Percentiles rank a stretch among this genome's conserved stretches.
These are phyloP conservation scores for Thripadectes ignobilis DNA, from an alignment of 2,797 vertebrate species.

Conservation along the genomic window DNA sequence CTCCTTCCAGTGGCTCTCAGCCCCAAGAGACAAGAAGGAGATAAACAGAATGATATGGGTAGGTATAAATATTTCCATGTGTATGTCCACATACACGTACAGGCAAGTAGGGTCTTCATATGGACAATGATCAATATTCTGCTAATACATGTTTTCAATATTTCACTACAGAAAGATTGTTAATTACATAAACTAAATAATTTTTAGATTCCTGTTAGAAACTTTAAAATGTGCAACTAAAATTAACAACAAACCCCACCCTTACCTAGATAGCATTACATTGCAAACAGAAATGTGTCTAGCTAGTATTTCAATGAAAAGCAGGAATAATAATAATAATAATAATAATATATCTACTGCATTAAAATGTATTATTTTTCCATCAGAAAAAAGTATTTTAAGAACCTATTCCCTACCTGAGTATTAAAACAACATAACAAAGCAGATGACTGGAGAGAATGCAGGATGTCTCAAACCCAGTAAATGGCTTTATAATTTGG, in stretches of 20 bases:
- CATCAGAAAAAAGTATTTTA: neutral
- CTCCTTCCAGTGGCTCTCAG: neutral
- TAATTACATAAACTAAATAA: neutral
- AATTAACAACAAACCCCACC: neutral
- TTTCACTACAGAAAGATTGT: neutral
- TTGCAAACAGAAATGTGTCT: neutral
- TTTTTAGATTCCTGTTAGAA: neutral
- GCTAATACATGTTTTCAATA: neutral
- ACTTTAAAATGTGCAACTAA: neutral
- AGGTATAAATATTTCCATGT: fast-evolving
- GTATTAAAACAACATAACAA: neutral
- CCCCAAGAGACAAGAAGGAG: neutral
- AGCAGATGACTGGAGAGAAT: neutral
- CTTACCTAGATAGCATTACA: neutral
- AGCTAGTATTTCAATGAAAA: neutral
- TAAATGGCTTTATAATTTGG: neutral
- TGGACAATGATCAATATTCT: neutral
- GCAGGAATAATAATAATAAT: neutral
- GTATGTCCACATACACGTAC: fast-evolving
- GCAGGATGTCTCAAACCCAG: neutral
- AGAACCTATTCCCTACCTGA: neutral
- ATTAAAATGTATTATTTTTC: neutral
- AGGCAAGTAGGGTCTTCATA: neutral
- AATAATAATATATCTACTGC: neutral
- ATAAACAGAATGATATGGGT: fast-evolving